Evolutionary conservation across 2,113 vertebrate species (phyloP).

Genomic region (Silurus asotus): DNA sequence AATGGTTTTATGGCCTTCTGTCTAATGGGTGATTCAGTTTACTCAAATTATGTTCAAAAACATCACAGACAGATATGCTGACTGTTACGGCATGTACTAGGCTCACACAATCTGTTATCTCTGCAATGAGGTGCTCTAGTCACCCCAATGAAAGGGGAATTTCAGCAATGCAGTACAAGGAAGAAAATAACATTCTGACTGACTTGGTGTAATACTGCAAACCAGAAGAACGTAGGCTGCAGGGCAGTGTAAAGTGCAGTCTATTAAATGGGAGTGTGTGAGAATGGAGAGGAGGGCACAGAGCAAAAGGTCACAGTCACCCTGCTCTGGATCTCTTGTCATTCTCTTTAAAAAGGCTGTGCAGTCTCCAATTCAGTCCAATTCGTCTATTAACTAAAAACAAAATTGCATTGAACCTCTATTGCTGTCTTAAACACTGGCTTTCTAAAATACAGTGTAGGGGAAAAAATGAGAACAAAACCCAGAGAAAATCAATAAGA

Average conservation of each 20-base stretch:
- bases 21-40: neutral
- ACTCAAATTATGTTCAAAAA: neutral
- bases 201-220: constrained; percentile 47
- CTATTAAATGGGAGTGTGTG: constrained; percentile 43
- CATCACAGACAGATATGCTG: neutral
- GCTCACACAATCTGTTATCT: constrained; percentile 38
- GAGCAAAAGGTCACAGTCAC: constrained; percentile 52
- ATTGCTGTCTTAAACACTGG: constrained; percentile 37
- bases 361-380: constrained; percentile 15
- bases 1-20: neutral
- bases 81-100: constrained; percentile 23
- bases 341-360: constrained; percentile 35
- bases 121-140: constrained; percentile 23
- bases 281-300: constrained; percentile 31
- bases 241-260: constrained; percentile 51
- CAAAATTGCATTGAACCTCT: constrained; percentile 35
- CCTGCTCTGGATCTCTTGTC: constrained; percentile 48
- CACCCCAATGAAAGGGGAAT: constrained; percentile 38
- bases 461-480: constrained; percentile 46
- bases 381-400: constrained; percentile 16
- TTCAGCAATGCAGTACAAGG: constrained; percentile 39
- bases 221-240: constrained; percentile 37
- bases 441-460: constrained; percentile 38
- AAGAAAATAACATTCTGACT: constrained; percentile 45
- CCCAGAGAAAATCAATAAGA: constrained; percentile 74